Evolutionary conservation across 2,797 vertebrate species (phyloP).

Genomic region (Myiothlypis coronata): DNA sequence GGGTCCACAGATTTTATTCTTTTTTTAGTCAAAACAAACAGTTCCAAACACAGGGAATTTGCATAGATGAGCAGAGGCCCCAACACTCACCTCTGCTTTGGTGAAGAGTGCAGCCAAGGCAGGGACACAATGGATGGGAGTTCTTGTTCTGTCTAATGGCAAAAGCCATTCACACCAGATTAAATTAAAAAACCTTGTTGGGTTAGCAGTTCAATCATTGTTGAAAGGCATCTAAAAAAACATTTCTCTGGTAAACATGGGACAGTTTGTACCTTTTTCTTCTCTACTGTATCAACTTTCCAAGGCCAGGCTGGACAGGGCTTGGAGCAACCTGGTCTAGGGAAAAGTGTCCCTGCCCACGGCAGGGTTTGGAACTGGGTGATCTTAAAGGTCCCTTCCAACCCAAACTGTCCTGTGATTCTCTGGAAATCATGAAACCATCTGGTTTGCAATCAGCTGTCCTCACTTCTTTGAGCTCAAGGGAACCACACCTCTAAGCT

Average conservation of each 20-base stretch:
- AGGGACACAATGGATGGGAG: neutral
- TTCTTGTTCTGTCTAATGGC: neutral
- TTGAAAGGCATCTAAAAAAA: neutral
- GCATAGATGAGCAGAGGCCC: neutral
- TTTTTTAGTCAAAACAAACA: neutral
- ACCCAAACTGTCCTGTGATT: neutral
- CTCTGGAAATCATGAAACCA: neutral
- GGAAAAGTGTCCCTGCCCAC: neutral
- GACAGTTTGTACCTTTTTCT: neutral
- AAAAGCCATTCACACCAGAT: neutral
- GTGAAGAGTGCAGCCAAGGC: neutral
- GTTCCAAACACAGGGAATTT: neutral
- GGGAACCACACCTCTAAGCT: neutral
- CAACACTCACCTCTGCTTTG: neutral
- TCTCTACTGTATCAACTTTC: neutral
- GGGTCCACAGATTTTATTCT: neutral
- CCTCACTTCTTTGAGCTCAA: neutral
- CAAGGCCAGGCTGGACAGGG: fast-evolving
- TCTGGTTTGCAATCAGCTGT: neutral
- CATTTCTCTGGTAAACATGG: neutral
- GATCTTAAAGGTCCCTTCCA: neutral
- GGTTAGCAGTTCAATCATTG: neutral
- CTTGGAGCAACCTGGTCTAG: neutral
- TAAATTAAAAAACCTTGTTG: neutral
- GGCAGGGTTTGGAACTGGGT: neutral